Evolutionary conservation across 2,888 invertebrate species (phyloP).

Genomic region (Patella caerulea): DNA sequence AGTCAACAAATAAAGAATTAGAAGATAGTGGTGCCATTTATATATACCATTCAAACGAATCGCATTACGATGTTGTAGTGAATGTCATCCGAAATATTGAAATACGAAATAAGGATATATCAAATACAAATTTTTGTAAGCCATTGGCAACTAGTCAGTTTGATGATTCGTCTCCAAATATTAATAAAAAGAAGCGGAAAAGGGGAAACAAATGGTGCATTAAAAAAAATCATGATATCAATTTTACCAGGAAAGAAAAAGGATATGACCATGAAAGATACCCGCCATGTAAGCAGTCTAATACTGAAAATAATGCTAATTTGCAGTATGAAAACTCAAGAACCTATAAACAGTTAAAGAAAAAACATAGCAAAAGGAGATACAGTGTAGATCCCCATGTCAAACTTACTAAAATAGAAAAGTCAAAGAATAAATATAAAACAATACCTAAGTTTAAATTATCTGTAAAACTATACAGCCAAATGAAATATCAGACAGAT

Average conservation of each 20-base stretch:
- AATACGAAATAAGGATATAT: no score
- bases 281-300: background rate
- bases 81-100: background rate
- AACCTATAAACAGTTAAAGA: background rate
- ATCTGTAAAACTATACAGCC: background rate
- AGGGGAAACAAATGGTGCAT: background rate
- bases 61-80: background rate
- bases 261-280: background rate
- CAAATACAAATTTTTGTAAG: no score
- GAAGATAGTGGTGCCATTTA: background rate
- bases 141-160: no score
- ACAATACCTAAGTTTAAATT: background rate
- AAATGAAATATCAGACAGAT: background rate
- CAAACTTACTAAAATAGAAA: background rate
- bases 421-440: background rate
- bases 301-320: background rate
- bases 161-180: no score
- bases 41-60: background rate
- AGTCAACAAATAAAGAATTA: background rate
- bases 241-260: background rate
- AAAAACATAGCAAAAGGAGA: background rate
- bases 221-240: background rate
- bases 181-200: background rate
- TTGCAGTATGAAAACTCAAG: background rate
- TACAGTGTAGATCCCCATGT: background rate